Evolutionary conservation across 2,113 vertebrate genomes (phyloP), one percentile per base, ranked within the genome.

Genomic region (Neolamprologus caudopunctatus): DNA sequence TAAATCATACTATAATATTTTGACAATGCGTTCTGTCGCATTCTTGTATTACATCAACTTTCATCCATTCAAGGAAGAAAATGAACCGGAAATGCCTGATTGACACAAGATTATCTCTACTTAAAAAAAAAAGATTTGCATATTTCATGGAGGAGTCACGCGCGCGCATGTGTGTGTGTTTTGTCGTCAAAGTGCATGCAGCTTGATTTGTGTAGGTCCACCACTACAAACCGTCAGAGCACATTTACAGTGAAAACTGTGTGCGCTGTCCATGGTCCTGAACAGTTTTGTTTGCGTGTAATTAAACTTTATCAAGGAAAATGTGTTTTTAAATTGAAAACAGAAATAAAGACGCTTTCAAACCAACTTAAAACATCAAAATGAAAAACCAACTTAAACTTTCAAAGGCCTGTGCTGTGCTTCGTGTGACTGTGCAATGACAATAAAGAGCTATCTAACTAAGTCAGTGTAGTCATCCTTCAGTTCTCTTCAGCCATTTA

Each of bases 141-240:
- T 33, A 63, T 63, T 3, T 63, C 31, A 35, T 19, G 16, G 58
- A 61, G 57, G 8, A 9, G 16, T 31, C 14, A 3, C 7, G 21
- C 0, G n/a, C 2, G 53, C 4, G 51, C 8, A n/a, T n/a, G 11
- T 54, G 21, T 9, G 4, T 8, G 11, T 55, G 53, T 54, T 4
- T 31, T 31, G 57, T 61, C 0, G 2, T 31, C 57, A 61, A 33
- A 61, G 16, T 33, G 16, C 57, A 61, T 33, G 57, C 57, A 61
- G 57, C 2, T 61, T 31, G 1, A 4, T 33, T 61, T 33, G 5
- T 61, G 57, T 33, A 61, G 28, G 57, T 33, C 28, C 57, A 33
- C 28, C 57, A 61, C 57, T 61, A 10, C 28, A 61, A 61, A 33
- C 28, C 0, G 2, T 6, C 16, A 19, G 28, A 61, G 28, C 16